Evolutionary conservation across 2,797 vertebrate genomes (phyloP).

Genomic region (Gymnodraco acuticeps): DNA sequence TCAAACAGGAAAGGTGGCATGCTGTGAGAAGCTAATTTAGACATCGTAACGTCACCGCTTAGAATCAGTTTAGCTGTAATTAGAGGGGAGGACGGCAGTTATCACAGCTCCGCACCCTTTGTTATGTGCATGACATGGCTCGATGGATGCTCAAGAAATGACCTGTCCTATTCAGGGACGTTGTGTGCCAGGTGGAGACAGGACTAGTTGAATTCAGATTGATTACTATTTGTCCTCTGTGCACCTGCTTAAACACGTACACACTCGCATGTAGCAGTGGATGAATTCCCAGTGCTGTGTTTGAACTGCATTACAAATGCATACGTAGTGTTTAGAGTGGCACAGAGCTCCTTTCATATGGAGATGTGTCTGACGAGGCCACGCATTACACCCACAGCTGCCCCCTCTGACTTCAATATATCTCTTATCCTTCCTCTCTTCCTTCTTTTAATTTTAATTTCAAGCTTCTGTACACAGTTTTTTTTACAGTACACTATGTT

Average conservation of each 20-base stretch:
- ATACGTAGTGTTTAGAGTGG: conserved; percentile 71
- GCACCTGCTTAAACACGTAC: conserved; percentile 76
- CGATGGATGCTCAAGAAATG: conserved; percentile 39
- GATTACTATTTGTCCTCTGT: conserved; percentile 73
- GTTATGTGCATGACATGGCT: conserved; percentile 43
- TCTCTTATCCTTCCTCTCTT: conserved; percentile 31
- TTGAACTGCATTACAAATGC: conserved; percentile 79
- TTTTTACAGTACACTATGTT: too few species aligned
- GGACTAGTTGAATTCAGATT: conserved; percentile 68
- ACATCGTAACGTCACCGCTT: conserved; percentile 47
- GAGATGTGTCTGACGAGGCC: conserved; percentile 67
- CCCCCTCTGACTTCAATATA: conserved; percentile 55
- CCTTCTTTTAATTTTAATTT: conserved; percentile 6
- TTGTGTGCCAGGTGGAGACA: conserved; percentile 70
- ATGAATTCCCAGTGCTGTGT: conserved; percentile 71
- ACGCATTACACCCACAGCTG: conserved; percentile 67
- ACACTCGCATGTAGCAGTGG: conserved; percentile 33
- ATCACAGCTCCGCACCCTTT: conserved; percentile 49
- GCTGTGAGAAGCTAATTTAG: conserved; percentile 62
- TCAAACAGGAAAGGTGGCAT: conserved; percentile 33
- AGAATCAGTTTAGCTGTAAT: conserved; percentile 56
- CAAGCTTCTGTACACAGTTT: too few species aligned
- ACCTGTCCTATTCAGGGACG: conserved; percentile 27
- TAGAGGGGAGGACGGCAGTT: conserved; percentile 49
- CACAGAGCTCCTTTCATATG: conserved; percentile 80